Conservation (phyloP, 1,140 invertebrate species). For the Drosophila pruinosa region DNA sequence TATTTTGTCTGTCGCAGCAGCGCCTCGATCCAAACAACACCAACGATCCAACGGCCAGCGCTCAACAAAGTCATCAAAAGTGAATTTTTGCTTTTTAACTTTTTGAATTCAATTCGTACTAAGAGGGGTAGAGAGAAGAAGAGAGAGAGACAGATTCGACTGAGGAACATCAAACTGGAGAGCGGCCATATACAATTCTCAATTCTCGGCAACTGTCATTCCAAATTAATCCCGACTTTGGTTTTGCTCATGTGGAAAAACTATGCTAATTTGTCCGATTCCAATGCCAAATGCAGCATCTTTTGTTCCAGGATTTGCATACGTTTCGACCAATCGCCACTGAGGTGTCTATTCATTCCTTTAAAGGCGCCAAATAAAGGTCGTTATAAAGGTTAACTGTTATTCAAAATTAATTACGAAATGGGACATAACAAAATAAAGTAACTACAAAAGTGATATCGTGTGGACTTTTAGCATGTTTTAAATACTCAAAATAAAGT, state of each 20-base stretch:
- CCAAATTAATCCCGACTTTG: slow-evolving; percentile 74
- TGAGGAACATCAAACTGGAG: background rate
- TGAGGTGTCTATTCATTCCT: slow-evolving; percentile 21
- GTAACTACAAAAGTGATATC: too few species aligned
- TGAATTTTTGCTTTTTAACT: slow-evolving; percentile 82
- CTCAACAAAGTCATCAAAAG: slow-evolving; percentile 79
- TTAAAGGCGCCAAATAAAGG: slow-evolving; percentile 17
- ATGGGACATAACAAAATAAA: background rate
- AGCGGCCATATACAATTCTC: slow-evolving; percentile 20
- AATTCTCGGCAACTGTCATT: slow-evolving; percentile 15
- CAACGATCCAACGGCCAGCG: slow-evolving; percentile 42
- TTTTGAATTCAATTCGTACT: slow-evolving; percentile 56
- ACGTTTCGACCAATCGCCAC: slow-evolving; percentile 34
- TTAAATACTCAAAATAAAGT: too few species aligned
- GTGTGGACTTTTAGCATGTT: too few species aligned
- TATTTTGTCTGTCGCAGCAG: slow-evolving; percentile 37
- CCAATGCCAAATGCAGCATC: slow-evolving; percentile 26
- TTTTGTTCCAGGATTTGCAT: slow-evolving; percentile 67
- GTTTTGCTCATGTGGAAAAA: slow-evolving; percentile 66
- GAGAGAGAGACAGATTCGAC: background rate
- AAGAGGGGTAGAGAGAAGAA: background rate
- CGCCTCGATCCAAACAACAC: slow-evolving; percentile 18
- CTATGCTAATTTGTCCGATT: slow-evolving; percentile 69
- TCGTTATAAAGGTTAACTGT: slow-evolving; percentile 1
- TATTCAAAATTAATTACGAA: background rate